phyloP scores from a whole-genome alignment of 2,113 vertebrate species.

The Tragelaphus imberbis region DNA sequence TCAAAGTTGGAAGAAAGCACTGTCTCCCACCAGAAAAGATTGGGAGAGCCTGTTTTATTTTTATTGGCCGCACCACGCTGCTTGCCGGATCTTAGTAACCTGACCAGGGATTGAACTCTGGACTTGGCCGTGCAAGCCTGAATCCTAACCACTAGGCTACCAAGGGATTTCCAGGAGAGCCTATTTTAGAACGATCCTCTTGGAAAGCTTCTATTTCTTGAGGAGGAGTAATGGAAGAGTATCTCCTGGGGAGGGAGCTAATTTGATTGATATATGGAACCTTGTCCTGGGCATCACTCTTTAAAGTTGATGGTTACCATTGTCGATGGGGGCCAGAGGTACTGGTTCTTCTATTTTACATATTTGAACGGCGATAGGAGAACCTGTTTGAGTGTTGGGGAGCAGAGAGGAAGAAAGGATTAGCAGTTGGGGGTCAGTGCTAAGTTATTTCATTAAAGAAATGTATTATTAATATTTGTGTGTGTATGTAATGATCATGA shows the following conservation, averaged over 20 bases:
- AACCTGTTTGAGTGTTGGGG: background rate
- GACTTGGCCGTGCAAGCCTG: background rate
- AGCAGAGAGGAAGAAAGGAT: background rate
- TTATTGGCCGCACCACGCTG: background rate
- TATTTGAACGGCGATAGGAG: background rate
- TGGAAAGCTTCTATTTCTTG: background rate
- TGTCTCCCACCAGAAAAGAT: background rate
- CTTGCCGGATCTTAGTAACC: background rate
- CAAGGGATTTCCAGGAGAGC: background rate
- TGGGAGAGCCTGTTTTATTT: background rate
- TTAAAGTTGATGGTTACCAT: background rate
- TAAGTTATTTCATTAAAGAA: background rate
- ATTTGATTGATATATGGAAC: background rate
- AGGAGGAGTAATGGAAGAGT: background rate
- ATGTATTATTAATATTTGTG: background rate
- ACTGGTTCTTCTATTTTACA: background rate
- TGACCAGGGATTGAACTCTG: background rate
- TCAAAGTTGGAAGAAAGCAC: background rate
- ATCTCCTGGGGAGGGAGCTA: background rate
- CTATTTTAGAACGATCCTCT: background rate
- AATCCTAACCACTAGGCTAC: background rate
- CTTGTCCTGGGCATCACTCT: background rate
- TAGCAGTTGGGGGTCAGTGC: background rate
- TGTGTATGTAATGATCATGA: background rate
- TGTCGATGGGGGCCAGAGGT: background rate